phyloP scores from a whole-genome alignment of 2,888 invertebrate species.

The Lepetodrilus schrolli region DNA sequence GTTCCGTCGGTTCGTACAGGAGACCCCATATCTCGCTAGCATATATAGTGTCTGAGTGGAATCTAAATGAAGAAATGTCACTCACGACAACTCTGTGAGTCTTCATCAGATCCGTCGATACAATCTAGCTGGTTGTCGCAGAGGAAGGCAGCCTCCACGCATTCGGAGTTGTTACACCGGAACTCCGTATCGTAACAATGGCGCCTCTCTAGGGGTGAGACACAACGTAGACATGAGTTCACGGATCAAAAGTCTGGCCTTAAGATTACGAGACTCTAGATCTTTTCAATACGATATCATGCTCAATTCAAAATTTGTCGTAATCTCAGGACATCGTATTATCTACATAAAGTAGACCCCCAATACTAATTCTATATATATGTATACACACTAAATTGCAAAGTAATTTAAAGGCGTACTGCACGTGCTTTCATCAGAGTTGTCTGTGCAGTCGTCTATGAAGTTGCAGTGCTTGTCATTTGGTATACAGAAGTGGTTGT shows the following conservation, averaged over 20 bases:
- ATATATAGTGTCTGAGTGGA: too few relatives aligned
- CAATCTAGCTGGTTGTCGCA: slow-evolving; percentile 70
- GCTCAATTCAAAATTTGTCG: too few relatives aligned
- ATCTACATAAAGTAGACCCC: too few relatives aligned
- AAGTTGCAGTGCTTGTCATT: slow-evolving; percentile 74
- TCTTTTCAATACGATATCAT: too few relatives aligned
- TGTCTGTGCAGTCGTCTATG: slow-evolving; percentile 75
- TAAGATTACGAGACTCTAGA: too few relatives aligned
- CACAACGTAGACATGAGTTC: neutral
- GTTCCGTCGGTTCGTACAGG: too few relatives aligned
- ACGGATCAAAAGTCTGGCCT: neutral
- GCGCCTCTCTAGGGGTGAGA: slow-evolving; percentile 70
- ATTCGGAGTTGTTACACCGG: slow-evolving; percentile 76
- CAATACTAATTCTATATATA: too few relatives aligned
- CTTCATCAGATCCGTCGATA: slow-evolving; percentile 69
- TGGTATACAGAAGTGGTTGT: slow-evolving; percentile 77
- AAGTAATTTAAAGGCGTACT: too few relatives aligned
- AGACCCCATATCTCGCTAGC: too few relatives aligned
- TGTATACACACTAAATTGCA: too few relatives aligned
- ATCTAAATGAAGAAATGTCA: neutral
- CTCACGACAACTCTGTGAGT: slow-evolving; percentile 63
- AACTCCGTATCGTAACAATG: slow-evolving; percentile 76
- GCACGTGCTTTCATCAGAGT: slow-evolving; percentile 75
- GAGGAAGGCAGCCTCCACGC: slow-evolving; percentile 75
- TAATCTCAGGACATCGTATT: too few relatives aligned